Percentiles rank a stretch among this genome's conserved stretches.
Evolutionary conservation across 2,888 invertebrate species (phyloP).

Genomic region (Ryuthela nishihirai): DNA sequence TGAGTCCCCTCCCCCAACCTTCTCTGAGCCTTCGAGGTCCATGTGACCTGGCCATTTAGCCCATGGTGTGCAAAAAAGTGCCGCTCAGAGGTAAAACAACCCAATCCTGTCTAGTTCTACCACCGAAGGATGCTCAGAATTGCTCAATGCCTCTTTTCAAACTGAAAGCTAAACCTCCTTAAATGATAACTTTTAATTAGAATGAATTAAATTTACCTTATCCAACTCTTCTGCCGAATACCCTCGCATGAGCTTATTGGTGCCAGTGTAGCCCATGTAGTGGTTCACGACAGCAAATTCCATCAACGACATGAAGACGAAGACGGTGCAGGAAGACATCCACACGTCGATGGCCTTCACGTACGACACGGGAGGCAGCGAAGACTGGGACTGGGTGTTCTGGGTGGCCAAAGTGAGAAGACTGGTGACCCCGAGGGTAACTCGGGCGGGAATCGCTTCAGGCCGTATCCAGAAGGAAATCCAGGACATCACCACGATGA

Average conservation of each 20-base stretch:
- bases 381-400: conserved; percentile 90
- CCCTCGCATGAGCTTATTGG: conserved; percentile 61
- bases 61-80: no score
- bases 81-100: no score
- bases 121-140: no score
- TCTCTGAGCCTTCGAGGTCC: no score
- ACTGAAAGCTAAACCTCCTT: no score
- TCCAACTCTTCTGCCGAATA: conserved; percentile 37
- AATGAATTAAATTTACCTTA: no score
- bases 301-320: conserved; percentile 54
- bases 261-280: conserved; percentile 73
- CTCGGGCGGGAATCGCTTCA: conserved; percentile 88
- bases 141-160: no score
- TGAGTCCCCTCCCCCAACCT: no score
- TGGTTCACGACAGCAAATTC: conserved; percentile 59
- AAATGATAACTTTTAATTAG: no score
- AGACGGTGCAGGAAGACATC: conserved; percentile 55
- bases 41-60: no score
- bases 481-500: conserved; percentile 93
- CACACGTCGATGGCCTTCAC: conserved; percentile 60
- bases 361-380: conserved; percentile 87
- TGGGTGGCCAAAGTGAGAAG: conserved; percentile 83
- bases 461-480: conserved; percentile 95
- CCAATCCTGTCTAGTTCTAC: no score
- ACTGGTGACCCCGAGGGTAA: conserved; percentile 90